phyloP scores from a whole-genome alignment of 1,140 invertebrate genomes.

The Hormaphis cornu region DNA sequence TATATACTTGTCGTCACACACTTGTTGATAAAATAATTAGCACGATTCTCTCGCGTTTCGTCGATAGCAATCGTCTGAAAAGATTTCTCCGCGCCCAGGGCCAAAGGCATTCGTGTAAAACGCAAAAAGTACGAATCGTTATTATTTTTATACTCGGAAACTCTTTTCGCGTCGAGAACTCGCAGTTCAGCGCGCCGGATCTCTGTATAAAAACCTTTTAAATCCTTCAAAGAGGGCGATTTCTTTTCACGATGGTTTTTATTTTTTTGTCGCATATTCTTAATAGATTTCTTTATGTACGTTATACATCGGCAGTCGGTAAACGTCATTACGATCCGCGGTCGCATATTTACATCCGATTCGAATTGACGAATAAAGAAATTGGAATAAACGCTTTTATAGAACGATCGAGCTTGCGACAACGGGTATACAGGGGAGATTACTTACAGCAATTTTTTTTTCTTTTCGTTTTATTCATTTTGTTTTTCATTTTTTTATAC shows the following conservation, averaged over 20 bases:
- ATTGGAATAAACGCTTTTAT: too few relatives aligned
- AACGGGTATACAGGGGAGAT: too few relatives aligned
- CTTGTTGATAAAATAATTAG: constrained; percentile 12
- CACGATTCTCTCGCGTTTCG: background rate
- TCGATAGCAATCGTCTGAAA: background rate
- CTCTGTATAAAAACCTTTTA: constrained; percentile 19
- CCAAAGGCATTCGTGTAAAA: too few relatives aligned
- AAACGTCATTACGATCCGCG: constrained; percentile 12
- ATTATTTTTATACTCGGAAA: background rate
- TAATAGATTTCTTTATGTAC: constrained; percentile 21
- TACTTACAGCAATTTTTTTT: constrained; percentile 17
- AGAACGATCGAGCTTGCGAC: too few relatives aligned
- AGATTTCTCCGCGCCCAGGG: background rate
- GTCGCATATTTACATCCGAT: constrained; percentile 24
- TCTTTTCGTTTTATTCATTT: background rate
- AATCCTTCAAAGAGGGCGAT: constrained; percentile 13
- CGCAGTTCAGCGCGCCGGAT: background rate
- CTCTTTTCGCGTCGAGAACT: background rate
- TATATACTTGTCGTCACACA: background rate
- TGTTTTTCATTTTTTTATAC: constrained; percentile 4
- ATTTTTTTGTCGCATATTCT: background rate
- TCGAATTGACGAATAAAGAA: constrained; percentile 21
- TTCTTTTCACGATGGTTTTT: background rate
- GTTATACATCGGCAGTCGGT: constrained; percentile 1
- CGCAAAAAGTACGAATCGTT: too few relatives aligned